Conservation (phyloP, 2,797 vertebrate species). For the Xyrichtys novacula region DNA sequence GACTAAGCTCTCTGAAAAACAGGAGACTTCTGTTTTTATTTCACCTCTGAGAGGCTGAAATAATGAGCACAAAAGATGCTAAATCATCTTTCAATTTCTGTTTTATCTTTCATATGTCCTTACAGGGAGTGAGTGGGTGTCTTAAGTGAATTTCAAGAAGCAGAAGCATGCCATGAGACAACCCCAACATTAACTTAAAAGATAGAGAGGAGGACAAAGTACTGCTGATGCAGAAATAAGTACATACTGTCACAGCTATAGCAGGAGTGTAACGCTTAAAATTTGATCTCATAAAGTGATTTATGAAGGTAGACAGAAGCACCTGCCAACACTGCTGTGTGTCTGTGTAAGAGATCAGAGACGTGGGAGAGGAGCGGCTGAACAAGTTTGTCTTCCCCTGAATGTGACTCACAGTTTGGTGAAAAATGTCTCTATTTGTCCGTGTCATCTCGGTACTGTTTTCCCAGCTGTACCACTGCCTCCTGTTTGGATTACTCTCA, state of each 20-base stretch:
- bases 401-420: slow-evolving; percentile 54
- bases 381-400: slow-evolving; percentile 43
- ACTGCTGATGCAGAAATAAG: slow-evolving; percentile 14
- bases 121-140: slow-evolving; percentile 16
- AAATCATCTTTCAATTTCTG: slow-evolving; percentile 20
- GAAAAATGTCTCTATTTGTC: slow-evolving; percentile 61
- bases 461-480: slow-evolving; percentile 60
- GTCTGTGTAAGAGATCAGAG: slow-evolving; percentile 26
- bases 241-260: slow-evolving; percentile 10
- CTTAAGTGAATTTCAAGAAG: background rate
- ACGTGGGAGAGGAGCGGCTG: slow-evolving; percentile 32
- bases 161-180: slow-evolving; percentile 3
- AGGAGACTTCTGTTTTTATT: slow-evolving; percentile 28
- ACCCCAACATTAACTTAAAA: slow-evolving; percentile 1
- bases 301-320: slow-evolving; percentile 18
- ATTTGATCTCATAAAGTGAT: slow-evolving; percentile 8
- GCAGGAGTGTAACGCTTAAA: slow-evolving; percentile 12
- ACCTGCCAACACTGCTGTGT: slow-evolving; percentile 22
- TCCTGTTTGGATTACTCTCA: slow-evolving; percentile 58
- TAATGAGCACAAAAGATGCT: slow-evolving; percentile 18
- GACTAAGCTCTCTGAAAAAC: slow-evolving; percentile 36
- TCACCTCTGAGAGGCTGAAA: slow-evolving; percentile 23
- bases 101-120: slow-evolving; percentile 1
- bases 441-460: slow-evolving; percentile 55
- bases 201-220: slow-evolving; percentile 2